Base-by-base conservation (phyloP, 2,888 invertebrate genomes). In the Archips xylosteana region DNA sequence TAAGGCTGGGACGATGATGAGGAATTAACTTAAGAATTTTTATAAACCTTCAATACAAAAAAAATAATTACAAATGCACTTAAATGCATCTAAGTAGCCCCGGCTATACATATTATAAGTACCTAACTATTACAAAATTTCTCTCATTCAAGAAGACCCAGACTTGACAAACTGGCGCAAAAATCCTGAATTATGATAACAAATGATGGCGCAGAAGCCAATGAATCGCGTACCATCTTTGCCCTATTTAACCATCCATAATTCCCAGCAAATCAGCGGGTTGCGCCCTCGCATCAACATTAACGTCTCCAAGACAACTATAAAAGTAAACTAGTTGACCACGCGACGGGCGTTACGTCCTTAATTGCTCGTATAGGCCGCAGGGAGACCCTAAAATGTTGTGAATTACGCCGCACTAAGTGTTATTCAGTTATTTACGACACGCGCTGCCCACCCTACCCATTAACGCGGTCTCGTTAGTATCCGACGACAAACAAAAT, bases 351-450 rank as follows among this genome's bases (percentile, higher is more conserved):
- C 78, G 77, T 81, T 80, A 78, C 75, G 67, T 63, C 70, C 76
- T 73, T 79, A 77, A 81, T 79, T 78, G 77, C 77, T 78, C 78
- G 54, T 72, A 71, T 71, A 75, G 78, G 77, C 79, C 80, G 73
- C 74, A 75, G 70, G 75, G 77, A 77, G 75, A 70, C 71, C 81
- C 77, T 77, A 76, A 76, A 78, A 76, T 75, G 76, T 75, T 75
- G 75, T 71, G 74, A 76, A 77, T 76, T 76, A 76, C 75, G 76
- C 77, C 76, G 76, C 78, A 80, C 79, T 83, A 82, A 84, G 80
- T 83, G 82, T 83, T 84, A 83, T 85, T 83, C 81, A 82, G 84
- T 84, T 84, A 86, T 87, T 86, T 86, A 87, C 78, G 82, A 84
- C 51, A 70, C 36, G 80, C 75, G 78, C 76, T 77, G 67, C 77